A percentile compares a stretch with the other conserved stretches of the same genome.
Evolutionary conservation across 2,797 vertebrate species (phyloP).

Genomic region (Morelia viridis): DNA sequence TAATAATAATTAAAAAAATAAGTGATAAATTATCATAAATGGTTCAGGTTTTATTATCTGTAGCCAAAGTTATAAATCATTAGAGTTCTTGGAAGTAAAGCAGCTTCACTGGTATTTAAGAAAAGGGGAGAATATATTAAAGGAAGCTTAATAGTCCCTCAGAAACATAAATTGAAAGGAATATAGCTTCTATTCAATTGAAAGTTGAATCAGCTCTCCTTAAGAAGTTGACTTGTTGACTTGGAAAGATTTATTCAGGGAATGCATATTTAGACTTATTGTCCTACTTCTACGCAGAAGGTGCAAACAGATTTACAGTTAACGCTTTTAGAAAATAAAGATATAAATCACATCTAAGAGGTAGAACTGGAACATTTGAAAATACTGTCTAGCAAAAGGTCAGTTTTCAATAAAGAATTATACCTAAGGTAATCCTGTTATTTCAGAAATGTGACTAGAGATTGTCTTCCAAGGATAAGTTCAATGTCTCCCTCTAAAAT

Average conservation of each 20-base stretch:
- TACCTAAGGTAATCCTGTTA: slow-evolving; percentile 8
- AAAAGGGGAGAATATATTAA: background rate
- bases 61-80: slow-evolving; percentile 5
- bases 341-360: background rate
- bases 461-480: background rate
- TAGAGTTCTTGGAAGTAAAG: slow-evolving; percentile 35
- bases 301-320: slow-evolving; percentile 11
- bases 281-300: background rate
- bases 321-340: slow-evolving; percentile 20
- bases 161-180: slow-evolving; percentile 39
- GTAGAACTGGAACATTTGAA: slow-evolving; percentile 6
- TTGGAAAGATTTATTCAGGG: slow-evolving; percentile 1
- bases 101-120: background rate
- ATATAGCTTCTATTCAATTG: slow-evolving; percentile 27
- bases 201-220: slow-evolving; percentile 36
- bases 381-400: slow-evolving; percentile 16
- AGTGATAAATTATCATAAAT: background rate
- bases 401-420: slow-evolving; percentile 5
- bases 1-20: slow-evolving; percentile 51
- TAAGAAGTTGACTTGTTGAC: slow-evolving; percentile 21
- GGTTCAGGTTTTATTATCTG: slow-evolving; percentile 13
- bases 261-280: background rate
- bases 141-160: slow-evolving; percentile 38
- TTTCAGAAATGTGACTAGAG: background rate
- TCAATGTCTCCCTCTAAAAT: background rate